phyloP scores from a whole-genome alignment of 2,797 vertebrate genomes.

The Pseudochaenichthys georgianus region DNA sequence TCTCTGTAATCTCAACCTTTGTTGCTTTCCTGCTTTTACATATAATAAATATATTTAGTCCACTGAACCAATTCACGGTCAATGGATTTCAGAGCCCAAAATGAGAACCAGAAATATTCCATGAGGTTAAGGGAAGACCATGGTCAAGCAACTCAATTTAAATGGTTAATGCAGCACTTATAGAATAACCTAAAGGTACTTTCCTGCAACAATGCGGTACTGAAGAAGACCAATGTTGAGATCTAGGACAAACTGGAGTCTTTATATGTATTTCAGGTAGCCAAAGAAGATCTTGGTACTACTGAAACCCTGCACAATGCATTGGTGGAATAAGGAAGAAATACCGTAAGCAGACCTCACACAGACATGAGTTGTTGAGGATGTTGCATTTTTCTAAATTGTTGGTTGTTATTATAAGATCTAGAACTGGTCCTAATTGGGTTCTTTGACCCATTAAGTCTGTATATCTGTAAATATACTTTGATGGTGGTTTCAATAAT shows the following conservation, averaged over 20 bases:
- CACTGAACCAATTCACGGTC: conserved; percentile 40
- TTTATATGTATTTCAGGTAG: no score
- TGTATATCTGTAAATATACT: conserved; percentile 27
- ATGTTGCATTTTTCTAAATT: conserved; percentile 8
- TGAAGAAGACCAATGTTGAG: no score
- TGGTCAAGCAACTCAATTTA: conserved; percentile 33
- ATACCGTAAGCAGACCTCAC: no score
- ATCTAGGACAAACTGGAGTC: no score
- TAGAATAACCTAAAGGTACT: conserved; percentile 7
- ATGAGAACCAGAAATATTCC: conserved; percentile 22
- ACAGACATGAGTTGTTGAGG: conserved; percentile 13
- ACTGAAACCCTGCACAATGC: no score
- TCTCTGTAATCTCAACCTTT: conserved; percentile 60
- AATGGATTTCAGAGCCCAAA: conserved; percentile 33
- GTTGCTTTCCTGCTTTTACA: conserved; percentile 54
- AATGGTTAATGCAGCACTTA: conserved; percentile 17
- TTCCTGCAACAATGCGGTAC: background rate
- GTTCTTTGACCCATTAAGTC: conserved; percentile 25
- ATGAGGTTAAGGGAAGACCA: conserved; percentile 36
- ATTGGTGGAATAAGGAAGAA: no score
- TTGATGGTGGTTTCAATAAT: conserved; percentile 45
- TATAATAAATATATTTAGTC: conserved; percentile 38
- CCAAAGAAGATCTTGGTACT: no score
- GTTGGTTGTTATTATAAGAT: conserved; percentile 22
- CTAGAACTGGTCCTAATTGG: conserved; percentile 28